These are phyloP conservation scores for Prenolepis imparis DNA, from an alignment of 2,888 invertebrate species.

Conservation along the genomic window DNA sequence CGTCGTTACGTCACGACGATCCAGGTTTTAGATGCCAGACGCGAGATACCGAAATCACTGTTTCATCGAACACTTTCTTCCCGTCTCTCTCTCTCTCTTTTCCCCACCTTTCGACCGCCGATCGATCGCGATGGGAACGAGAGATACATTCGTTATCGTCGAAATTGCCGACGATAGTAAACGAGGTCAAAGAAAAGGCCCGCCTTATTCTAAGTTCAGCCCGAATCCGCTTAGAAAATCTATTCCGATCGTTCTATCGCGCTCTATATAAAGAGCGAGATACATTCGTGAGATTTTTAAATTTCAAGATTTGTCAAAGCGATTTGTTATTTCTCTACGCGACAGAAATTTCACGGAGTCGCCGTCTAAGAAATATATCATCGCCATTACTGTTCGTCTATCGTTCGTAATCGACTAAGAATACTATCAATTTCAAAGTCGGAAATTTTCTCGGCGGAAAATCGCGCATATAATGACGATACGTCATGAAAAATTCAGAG, in stretches of 20 bases:
- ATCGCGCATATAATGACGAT: neutral
- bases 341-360: neutral
- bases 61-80: constrained; percentile 53
- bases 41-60: constrained; percentile 63
- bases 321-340: neutral
- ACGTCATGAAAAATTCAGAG: neutral
- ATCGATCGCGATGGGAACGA: constrained; percentile 57
- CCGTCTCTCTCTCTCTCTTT: neutral
- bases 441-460: neutral
- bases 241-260: constrained; percentile 4
- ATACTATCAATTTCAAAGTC: neutral
- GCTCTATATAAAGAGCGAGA: neutral
- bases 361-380: neutral
- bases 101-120: constrained; percentile 27
- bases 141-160: constrained; percentile 60
- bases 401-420: constrained; percentile 1
- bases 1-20: constrained; percentile 66
- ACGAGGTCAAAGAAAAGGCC: constrained; percentile 64
- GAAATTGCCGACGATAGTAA: constrained; percentile 58
- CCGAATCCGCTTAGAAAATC: constrained; percentile 6
- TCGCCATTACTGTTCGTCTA: neutral
- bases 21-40: constrained; percentile 51
- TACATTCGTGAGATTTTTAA: constrained; percentile 27
- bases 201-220: constrained; percentile 7
- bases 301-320: neutral